These are phyloP conservation scores for Montipora cactus DNA, from an alignment of 64 coral and sea anemone genomes.

Conservation along the genomic window DNA sequence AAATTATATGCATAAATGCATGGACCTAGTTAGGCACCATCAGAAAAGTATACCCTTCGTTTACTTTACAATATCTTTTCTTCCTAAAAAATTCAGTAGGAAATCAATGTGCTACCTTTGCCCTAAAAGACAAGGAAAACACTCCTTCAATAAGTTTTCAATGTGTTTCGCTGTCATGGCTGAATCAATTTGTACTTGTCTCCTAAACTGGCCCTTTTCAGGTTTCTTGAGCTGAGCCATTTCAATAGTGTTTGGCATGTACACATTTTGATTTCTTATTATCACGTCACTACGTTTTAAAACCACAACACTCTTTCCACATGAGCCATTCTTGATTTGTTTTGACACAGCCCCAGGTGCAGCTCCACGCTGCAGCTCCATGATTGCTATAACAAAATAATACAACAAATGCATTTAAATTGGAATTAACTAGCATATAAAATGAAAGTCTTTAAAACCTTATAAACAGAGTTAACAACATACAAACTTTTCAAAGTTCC, in stretches of 20 bases:
- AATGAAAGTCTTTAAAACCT: too few species aligned
- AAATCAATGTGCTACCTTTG: background rate
- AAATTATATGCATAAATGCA: too few species aligned
- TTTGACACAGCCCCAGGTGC: background rate
- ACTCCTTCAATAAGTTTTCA: background rate
- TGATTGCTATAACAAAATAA: too few species aligned
- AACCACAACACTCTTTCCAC: background rate
- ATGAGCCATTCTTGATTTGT: background rate
- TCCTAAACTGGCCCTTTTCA: constrained; percentile 1
- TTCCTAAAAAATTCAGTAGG: too few species aligned
- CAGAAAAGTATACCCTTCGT: too few species aligned
- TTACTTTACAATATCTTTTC: too few species aligned
- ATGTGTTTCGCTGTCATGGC: background rate
- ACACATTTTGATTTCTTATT: background rate
- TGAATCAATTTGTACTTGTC: background rate
- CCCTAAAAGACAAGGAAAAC: background rate
- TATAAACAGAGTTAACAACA: too few species aligned
- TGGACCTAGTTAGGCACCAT: too few species aligned
- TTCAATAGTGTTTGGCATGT: constrained; percentile 29
- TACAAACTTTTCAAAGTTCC: too few species aligned
- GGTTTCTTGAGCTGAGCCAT: constrained; percentile 6
- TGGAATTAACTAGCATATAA: too few species aligned
- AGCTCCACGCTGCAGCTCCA: too few species aligned
- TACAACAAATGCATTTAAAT: too few species aligned
- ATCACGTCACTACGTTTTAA: background rate